Base-by-base conservation (phyloP, 2,888 invertebrate genomes). In the Plemyria rubiginata region DNA sequence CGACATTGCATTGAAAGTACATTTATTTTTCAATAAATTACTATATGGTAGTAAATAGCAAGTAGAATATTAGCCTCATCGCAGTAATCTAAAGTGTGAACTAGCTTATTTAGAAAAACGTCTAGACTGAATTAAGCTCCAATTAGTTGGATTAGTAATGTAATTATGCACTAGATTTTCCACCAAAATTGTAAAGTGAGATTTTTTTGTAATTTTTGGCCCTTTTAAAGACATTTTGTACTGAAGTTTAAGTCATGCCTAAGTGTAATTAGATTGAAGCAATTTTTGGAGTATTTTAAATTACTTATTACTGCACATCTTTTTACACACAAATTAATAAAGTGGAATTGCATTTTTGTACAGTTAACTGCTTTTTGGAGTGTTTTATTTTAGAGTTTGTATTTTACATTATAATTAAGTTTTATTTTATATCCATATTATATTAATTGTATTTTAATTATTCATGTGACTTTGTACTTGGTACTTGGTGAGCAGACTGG, bases 91-190 rank as follows among this genome's bases (percentile, higher is more conserved):
- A 80, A 22, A 79, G 80, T 81, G 81, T 80, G 77, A 68, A 71
- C 76, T 85, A 85, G 85, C 84, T 81, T 89, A 85, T 74, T 88
- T 90, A 90, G 87, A 85, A 85, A 78, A 81, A 88, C 83, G 84
- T 87, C 84, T 92, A 91, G 92, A 92, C 92, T 92, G 92, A 92
- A 85, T 84, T 84, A 87, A 83, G 86, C 87, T 87, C 88, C 89
- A 88, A 86, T 84, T 89, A 87, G 86, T 82, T 71, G 78, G 81
- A 77, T 81, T 86, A 85, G 85, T 80, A 77, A 78, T 75, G 74
- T 75, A 48, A 75, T 68, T 79, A 78, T 69, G 78, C 82, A 84
- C 80, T 88, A 89, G 87, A 84, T 86, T 88, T 87, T 86, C 82
- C 84, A 88, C 77, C 79, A 79, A 84, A 86, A 84, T 82, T 84